Base-by-base conservation (phyloP, 92 coral and sea anemone species). In the Isaurus tuberculatus region DNA sequence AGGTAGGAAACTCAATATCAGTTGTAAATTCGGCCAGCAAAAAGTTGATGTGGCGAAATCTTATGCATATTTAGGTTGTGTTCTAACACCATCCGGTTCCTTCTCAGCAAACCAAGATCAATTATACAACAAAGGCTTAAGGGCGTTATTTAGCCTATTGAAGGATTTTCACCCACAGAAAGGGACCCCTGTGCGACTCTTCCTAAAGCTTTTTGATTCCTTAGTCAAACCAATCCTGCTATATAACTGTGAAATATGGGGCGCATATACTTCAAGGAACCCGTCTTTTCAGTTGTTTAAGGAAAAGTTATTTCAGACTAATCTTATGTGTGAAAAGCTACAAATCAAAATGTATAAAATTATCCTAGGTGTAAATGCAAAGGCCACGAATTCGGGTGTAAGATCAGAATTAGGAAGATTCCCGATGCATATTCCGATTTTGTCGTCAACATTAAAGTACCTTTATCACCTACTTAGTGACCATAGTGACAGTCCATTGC, bases 321-420 rank as follows among this genome's bases (percentile, higher is more conserved):
- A 20, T 40, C 58, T 70, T n/a, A 22, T 70, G 57, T 37, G 75
- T 22, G 75, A 70, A 70, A 70, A 70, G 55, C 15, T 70, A 70
- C 75, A 70, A 70, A 36, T 70, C 53, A 70, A 70, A 70, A 70
- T 42, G 75, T 32, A 79, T 15, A 79, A 64, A 64, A 61, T n/a
- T 33, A 63, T 79, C 23, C 55, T 79, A 64, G 72, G 58, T 57
- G 84, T 79, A 79, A 63, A 61, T 79, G 37, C 74, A 34, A 79
- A 43, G n/a, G n/a, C n/a, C n/a, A n/a, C n/a, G n/a, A n/a, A n/a
- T n/a, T n/a, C n/a, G n/a, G n/a, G n/a, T n/a, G n/a, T n/a, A n/a
- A n/a, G n/a, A n/a, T 79, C 84, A 58, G 74, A 79, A 64, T 55
- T 79, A 30, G 84, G 84, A 61, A 31, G 84, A 26, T 79, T 79